phyloP scores from a whole-genome alignment of 2,888 invertebrate species.

The Lycaena phlaeas region DNA sequence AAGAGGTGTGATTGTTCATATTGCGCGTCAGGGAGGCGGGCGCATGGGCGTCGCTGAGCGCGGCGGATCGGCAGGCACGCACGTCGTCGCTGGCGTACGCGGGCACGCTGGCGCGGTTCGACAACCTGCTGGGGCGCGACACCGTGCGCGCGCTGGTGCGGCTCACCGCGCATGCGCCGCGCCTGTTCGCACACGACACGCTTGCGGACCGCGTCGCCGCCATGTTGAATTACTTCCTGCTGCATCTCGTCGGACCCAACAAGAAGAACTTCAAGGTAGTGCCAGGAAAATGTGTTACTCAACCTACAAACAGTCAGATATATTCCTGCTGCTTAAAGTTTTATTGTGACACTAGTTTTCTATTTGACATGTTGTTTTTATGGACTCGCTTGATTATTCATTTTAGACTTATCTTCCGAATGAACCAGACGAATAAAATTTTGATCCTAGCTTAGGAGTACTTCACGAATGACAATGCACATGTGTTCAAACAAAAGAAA shows the following conservation, averaged over 20 bases:
- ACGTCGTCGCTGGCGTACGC: slow-evolving; percentile 74
- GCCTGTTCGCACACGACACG: slow-evolving; percentile 90
- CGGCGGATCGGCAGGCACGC: slow-evolving; percentile 70
- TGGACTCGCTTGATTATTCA: too few relatives aligned
- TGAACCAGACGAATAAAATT: too few relatives aligned
- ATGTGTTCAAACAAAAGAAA: too few relatives aligned
- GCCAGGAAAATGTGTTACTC: too few relatives aligned
- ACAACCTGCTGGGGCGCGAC: slow-evolving; percentile 92
- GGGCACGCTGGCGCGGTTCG: slow-evolving; percentile 89
- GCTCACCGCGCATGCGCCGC: slow-evolving; percentile 81
- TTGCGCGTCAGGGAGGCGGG: slow-evolving; percentile 80
- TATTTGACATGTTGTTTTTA: too few relatives aligned
- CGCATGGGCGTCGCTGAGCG: slow-evolving; percentile 80
- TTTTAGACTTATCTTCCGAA: too few relatives aligned
- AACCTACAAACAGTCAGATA: too few relatives aligned
- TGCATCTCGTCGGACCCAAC: slow-evolving; percentile 92
- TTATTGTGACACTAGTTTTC: too few relatives aligned
- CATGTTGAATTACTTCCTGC: slow-evolving; percentile 95
- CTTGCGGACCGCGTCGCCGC: slow-evolving; percentile 94
- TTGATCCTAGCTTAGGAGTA: too few relatives aligned
- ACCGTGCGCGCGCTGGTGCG: slow-evolving; percentile 88
- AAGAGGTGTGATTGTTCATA: too few relatives aligned
- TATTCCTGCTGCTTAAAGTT: too few relatives aligned
- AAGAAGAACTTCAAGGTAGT: slow-evolving; percentile 92
- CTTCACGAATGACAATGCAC: too few relatives aligned